phyloP scores from a whole-genome alignment of 2,113 vertebrate species.

The Phasianus colchicus region DNA sequence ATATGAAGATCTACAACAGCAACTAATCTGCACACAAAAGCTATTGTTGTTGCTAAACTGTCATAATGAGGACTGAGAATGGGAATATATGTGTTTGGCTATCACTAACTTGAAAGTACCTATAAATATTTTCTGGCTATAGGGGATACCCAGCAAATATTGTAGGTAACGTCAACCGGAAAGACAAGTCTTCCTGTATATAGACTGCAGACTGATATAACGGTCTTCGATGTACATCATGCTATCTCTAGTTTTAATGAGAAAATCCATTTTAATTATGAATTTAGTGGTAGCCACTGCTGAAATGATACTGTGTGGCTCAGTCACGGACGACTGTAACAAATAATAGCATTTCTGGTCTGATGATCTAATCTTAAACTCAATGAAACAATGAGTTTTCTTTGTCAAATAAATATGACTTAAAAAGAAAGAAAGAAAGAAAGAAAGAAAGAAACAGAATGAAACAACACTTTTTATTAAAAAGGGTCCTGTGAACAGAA shows the following conservation, averaged over 20 bases:
- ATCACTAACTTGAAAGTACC: not conserved
- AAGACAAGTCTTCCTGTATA: not conserved
- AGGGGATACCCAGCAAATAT: not conserved
- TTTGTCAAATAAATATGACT: constrained; percentile 1
- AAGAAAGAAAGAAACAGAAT: not conserved
- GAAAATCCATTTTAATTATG: not conserved
- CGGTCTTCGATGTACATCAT: not conserved
- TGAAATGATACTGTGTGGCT: not conserved
- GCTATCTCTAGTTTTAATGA: not conserved
- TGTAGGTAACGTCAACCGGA: not conserved
- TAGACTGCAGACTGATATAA: not conserved
- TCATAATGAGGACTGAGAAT: not conserved
- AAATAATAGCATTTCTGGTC: not conserved
- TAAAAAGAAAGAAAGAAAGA: not conserved
- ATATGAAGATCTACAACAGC: not conserved
- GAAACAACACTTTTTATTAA: not conserved
- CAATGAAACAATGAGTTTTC: not conserved
- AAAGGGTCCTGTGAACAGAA: not conserved
- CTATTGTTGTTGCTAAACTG: not conserved
- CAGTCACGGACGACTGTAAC: not conserved
- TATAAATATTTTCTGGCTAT: not conserved
- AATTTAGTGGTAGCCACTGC: not conserved
- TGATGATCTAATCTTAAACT: constrained; percentile 33
- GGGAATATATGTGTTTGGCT: not conserved
- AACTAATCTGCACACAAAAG: not conserved